phyloP scores from a whole-genome alignment of 1,140 invertebrate genomes.

The Drosophila pandora region DNA sequence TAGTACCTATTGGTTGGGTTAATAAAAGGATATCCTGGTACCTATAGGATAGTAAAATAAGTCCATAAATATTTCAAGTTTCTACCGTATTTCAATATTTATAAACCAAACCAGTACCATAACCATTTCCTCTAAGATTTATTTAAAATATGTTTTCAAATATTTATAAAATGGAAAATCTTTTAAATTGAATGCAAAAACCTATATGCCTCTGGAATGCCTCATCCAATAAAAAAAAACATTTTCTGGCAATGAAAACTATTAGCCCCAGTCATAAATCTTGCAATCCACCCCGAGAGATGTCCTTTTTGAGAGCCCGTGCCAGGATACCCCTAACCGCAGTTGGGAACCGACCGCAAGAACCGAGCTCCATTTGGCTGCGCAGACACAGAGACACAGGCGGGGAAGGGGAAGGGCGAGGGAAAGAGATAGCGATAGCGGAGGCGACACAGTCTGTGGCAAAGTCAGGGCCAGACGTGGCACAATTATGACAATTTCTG shows the following conservation, averaged over 20 bases:
- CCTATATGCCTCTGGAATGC: slow-evolving; percentile 18
- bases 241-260: slow-evolving; percentile 67
- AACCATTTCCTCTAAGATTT: background rate
- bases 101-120: no score
- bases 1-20: background rate
- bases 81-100: no score
- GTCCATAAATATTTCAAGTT: no score
- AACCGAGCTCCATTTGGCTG: slow-evolving; percentile 45
- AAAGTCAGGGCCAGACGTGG: slow-evolving; percentile 71
- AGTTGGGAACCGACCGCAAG: slow-evolving; percentile 33
- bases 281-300: slow-evolving; percentile 20
- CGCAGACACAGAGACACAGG: slow-evolving; percentile 4
- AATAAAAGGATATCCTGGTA: background rate
- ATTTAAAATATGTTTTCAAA: background rate
- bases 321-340: slow-evolving; percentile 17
- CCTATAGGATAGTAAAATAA: no score
- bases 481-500: slow-evolving; percentile 82
- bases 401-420: slow-evolving; percentile 34
- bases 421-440: background rate
- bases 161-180: no score
- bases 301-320: background rate
- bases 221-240: slow-evolving; percentile 21
- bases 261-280: slow-evolving; percentile 72
- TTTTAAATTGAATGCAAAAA: background rate
- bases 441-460: slow-evolving; percentile 10